Percentiles rank a stretch among this genome's conserved stretches.
phyloP scores from a whole-genome alignment of 2,888 invertebrate species.

The Drosophila atroscutellata region DNA sequence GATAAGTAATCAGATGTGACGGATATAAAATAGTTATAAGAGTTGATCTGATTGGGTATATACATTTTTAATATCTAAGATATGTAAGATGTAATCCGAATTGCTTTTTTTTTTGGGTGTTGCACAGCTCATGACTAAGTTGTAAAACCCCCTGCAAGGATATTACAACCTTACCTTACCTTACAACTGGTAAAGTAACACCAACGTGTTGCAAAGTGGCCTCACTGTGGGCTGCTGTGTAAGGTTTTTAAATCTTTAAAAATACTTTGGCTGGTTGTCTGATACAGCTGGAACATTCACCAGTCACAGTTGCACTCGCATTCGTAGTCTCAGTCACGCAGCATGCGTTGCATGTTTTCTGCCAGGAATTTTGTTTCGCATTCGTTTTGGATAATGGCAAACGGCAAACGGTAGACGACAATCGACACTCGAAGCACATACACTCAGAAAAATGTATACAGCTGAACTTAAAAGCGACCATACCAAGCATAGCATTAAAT shows the following conservation, averaged over 20 bases:
- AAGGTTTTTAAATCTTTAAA: constrained; percentile 66
- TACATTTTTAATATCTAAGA: neutral
- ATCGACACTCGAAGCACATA: constrained; percentile 13
- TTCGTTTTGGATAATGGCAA: constrained; percentile 77
- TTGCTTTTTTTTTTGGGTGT: neutral
- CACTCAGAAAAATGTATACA: neutral
- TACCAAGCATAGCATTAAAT: neutral
- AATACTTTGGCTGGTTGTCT: constrained; percentile 48
- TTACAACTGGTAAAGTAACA: constrained; percentile 47
- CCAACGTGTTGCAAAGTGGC: constrained; percentile 61
- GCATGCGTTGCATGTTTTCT: constrained; percentile 75
- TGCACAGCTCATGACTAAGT: neutral
- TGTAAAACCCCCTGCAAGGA: neutral
- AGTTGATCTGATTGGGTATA: neutral
- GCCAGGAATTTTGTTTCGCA: constrained; percentile 77
- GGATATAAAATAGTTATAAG: neutral
- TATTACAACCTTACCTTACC: too few relatives aligned
- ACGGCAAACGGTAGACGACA: constrained; percentile 51
- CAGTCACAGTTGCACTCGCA: constrained; percentile 13
- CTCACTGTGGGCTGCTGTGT: constrained; percentile 44
- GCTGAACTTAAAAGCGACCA: neutral
- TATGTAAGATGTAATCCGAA: neutral
- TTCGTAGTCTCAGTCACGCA: constrained; percentile 30
- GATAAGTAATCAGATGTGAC: neutral
- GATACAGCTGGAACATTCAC: constrained; percentile 17